Evolutionary conservation across 1,140 invertebrate species (phyloP).

Genomic region (Aporrectodea caliginosa): DNA sequence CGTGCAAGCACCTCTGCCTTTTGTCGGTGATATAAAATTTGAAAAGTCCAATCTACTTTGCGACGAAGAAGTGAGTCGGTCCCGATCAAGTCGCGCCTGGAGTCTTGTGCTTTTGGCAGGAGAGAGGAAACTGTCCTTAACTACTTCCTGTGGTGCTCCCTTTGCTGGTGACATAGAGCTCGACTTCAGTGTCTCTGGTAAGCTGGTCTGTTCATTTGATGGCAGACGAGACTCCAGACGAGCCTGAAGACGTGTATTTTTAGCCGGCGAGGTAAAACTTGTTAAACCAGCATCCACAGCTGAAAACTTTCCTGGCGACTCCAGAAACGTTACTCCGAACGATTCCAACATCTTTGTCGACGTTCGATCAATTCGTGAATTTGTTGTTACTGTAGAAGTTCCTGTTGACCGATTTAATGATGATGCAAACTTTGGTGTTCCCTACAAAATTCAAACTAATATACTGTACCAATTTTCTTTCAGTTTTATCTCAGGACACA

Average conservation of each 20-base stretch:
- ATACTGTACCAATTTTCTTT: too few species aligned
- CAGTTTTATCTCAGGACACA: too few species aligned
- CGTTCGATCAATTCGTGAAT: too few species aligned
- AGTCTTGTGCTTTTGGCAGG: background rate
- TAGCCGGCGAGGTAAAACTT: background rate
- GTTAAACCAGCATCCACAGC: background rate
- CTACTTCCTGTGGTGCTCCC: too few species aligned
- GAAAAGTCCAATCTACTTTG: background rate
- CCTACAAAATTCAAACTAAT: background rate
- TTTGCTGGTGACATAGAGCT: too few species aligned
- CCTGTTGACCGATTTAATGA: background rate
- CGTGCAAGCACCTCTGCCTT: background rate
- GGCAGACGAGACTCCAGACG: background rate
- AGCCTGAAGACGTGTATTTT: background rate
- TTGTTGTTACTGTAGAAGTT: background rate
- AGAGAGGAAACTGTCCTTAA: too few species aligned
- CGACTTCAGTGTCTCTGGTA: too few species aligned
- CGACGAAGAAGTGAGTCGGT: background rate
- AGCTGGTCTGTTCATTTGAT: too few species aligned
- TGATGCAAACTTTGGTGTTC: background rate
- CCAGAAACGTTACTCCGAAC: background rate
- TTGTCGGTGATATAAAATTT: background rate
- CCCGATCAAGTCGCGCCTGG: background rate
- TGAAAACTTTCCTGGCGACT: background rate
- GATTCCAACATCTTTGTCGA: background rate